Conservation (phyloP, 2,888 invertebrate species). For the Ichneumon xanthorius region DNA sequence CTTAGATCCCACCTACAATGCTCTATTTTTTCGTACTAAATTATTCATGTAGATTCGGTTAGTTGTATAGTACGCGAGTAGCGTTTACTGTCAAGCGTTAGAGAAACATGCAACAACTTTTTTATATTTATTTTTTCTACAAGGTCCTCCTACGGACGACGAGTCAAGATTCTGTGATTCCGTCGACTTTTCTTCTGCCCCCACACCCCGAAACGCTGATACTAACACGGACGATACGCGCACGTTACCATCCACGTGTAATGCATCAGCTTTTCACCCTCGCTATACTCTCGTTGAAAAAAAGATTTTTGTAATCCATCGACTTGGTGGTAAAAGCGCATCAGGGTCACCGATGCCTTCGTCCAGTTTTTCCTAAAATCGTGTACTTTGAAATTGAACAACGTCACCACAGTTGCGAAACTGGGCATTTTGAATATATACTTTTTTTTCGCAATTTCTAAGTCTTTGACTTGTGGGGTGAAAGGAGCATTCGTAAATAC, state of each 20-base stretch:
- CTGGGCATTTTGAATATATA: not conserved
- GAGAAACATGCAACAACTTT: constrained; percentile 69
- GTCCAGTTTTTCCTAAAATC: constrained; percentile 46
- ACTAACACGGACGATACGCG: constrained; percentile 18
- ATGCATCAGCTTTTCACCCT: not conserved
- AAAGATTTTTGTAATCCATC: not conserved
- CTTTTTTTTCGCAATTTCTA: constrained; percentile 10
- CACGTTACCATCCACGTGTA: constrained; percentile 9
- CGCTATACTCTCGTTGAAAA: not conserved
- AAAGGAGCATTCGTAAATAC: constrained; percentile 21
- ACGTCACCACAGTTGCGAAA: not conserved
- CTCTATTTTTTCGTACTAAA: constrained; percentile 77
- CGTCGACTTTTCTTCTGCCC: constrained; percentile 41
- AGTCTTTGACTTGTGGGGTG: not conserved
- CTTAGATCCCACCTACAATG: constrained; percentile 84
- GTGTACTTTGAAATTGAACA: constrained; percentile 18
- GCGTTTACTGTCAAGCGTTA: constrained; percentile 71
- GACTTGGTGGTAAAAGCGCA: constrained; percentile 2
- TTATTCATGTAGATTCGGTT: constrained; percentile 70
- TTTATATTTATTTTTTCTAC: constrained; percentile 44
- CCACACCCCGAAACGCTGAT: constrained; percentile 15
- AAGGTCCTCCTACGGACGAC: constrained; percentile 58
- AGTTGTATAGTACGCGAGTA: constrained; percentile 70
- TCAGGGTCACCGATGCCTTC: constrained; percentile 28
- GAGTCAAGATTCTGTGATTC: constrained; percentile 69